These are phyloP conservation scores for Helogale parvula DNA, from an alignment of 2,113 vertebrate species.

Conservation along the genomic window DNA sequence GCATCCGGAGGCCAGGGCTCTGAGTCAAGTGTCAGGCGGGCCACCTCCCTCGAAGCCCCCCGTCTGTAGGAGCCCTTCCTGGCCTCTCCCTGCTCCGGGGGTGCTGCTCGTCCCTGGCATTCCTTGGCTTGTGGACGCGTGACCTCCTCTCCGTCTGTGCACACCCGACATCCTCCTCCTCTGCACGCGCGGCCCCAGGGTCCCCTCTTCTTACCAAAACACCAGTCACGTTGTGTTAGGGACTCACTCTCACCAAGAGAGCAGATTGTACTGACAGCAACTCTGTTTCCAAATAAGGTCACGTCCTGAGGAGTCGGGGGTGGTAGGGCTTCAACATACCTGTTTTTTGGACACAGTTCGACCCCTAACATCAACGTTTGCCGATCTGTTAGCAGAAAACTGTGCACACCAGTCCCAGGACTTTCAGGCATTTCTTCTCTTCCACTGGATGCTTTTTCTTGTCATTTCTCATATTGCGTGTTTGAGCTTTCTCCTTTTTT, in stretches of 20 bases:
- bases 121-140: not conserved
- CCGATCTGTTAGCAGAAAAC: not conserved
- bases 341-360: not conserved
- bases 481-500: not conserved
- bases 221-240: not conserved
- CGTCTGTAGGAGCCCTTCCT: not conserved
- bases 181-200: fast-evolving
- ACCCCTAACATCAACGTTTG: fast-evolving
- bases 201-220: too few species aligned
- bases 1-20: not conserved
- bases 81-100: not conserved
- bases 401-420: not conserved
- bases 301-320: not conserved
- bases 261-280: fast-evolving
- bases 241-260: not conserved
- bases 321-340: not conserved
- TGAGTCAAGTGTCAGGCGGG: not conserved
- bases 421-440: not conserved
- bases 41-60: not conserved
- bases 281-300: not conserved
- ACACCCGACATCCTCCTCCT: not conserved
- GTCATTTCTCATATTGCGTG: not conserved
- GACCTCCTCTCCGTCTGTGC: not conserved
- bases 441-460: not conserved
- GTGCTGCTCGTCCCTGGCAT: not conserved